phyloP scores from a whole-genome alignment of 2,888 invertebrate genomes.

The Neoitamus cyanurus region DNA sequence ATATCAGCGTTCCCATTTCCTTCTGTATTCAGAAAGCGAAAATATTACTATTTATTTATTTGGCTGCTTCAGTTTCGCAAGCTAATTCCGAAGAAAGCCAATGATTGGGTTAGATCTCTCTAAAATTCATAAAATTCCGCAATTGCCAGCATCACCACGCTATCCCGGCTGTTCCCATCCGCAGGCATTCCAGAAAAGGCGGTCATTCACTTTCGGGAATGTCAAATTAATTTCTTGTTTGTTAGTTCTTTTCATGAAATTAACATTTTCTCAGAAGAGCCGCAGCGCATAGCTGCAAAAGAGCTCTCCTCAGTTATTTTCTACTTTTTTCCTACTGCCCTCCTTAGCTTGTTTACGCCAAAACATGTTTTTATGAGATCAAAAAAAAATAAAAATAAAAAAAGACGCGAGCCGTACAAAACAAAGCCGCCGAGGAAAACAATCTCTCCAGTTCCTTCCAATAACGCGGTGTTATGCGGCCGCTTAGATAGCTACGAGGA shows the following conservation, averaged over 20 bases:
- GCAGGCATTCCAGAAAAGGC: not conserved
- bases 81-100: not conserved
- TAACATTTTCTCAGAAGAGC: not conserved
- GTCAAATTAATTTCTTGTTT: not conserved
- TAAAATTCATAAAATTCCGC: not conserved
- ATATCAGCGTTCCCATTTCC: not conserved
- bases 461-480: not conserved
- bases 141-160: not conserved
- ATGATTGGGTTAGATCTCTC: not conserved
- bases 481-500: not conserved
- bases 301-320: not conserved
- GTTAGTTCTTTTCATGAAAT: not conserved
- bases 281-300: not conserved
- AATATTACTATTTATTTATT: not conserved
- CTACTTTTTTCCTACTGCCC: not conserved
- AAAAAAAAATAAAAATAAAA: not conserved
- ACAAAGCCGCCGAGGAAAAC: not conserved
- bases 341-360: constrained; percentile 1
- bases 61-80: not conserved
- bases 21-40: not conserved
- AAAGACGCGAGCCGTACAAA: not conserved
- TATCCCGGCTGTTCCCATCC: not conserved
- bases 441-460: not conserved
- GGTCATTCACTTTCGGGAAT: not conserved
- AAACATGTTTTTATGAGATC: not conserved